Conservation (phyloP, 1,140 invertebrate genomes). For the Apis dorsata region DNA sequence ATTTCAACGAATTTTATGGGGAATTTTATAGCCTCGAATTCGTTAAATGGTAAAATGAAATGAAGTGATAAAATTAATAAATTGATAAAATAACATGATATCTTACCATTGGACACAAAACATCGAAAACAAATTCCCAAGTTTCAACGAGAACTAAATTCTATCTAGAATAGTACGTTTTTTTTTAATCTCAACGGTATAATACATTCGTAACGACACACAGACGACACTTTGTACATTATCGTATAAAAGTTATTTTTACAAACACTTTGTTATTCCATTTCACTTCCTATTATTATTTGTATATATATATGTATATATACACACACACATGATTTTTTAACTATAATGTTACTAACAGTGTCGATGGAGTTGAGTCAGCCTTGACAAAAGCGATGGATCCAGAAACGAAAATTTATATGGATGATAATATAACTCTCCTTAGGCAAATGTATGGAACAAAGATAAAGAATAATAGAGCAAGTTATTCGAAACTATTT, state of each 20-base stretch:
- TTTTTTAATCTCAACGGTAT: too few species aligned
- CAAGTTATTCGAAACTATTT: not conserved
- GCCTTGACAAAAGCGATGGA: not conserved
- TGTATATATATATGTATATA: too few species aligned
- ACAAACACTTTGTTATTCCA: not conserved
- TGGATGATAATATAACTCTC: conserved; percentile 46
- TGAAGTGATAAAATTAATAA: not conserved
- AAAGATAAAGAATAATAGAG: not conserved
- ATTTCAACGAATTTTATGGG: not conserved
- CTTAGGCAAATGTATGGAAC: conserved; percentile 49
- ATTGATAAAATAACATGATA: not conserved
- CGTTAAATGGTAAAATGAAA: not conserved
- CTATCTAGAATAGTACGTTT: not conserved
- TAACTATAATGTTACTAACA: not conserved
- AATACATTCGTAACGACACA: not conserved
- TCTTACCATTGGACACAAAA: not conserved
- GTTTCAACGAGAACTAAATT: not conserved
- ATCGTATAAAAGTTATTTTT: not conserved
- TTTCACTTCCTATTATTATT: not conserved
- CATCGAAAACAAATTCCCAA: not conserved
- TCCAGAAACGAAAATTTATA: not conserved
- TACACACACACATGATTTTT: too few species aligned
- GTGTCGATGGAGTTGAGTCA: not conserved
- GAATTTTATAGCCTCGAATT: conserved; percentile 13
- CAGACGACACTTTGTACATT: not conserved